phyloP scores from a whole-genome alignment of 2,888 invertebrate species.

The Andrena trimmerana region DNA sequence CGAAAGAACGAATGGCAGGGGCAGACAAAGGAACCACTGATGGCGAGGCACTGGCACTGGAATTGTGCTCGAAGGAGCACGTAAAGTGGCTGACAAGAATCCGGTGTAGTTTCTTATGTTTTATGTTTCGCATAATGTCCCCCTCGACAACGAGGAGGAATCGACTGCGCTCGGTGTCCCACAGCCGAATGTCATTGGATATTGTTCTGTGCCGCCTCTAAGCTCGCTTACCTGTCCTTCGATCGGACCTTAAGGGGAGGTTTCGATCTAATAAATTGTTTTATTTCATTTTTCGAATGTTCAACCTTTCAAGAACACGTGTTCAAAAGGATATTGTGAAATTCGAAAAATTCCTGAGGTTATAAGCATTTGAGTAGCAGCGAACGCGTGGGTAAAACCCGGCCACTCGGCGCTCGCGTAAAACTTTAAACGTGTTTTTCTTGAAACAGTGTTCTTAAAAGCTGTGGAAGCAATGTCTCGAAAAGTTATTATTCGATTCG shows the following conservation, averaged over 20 bases:
- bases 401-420: no score
- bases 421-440: no score
- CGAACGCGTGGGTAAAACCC: no score
- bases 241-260: neutral
- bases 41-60: neutral
- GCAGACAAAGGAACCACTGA: conserved; percentile 14
- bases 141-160: neutral
- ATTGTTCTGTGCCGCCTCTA: neutral
- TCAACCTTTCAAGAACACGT: neutral
- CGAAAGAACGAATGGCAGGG: neutral
- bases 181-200: neutral
- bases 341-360: no score
- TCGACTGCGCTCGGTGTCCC: neutral
- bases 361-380: no score
- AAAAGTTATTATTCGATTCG: no score
- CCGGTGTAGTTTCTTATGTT: conserved; percentile 1
- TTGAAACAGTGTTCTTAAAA: no score
- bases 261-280: no score
- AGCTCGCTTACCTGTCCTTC: conserved; percentile 31
- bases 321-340: no score
- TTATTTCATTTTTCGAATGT: neutral
- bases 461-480: no score
- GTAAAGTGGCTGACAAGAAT: conserved; percentile 24
- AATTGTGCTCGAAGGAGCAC: conserved; percentile 1
- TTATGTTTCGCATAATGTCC: neutral